A percentile compares a stretch with the other conserved stretches of the same genome.
phyloP scores from a whole-genome alignment of 2,888 invertebrate species.

The Andrena praecox region DNA sequence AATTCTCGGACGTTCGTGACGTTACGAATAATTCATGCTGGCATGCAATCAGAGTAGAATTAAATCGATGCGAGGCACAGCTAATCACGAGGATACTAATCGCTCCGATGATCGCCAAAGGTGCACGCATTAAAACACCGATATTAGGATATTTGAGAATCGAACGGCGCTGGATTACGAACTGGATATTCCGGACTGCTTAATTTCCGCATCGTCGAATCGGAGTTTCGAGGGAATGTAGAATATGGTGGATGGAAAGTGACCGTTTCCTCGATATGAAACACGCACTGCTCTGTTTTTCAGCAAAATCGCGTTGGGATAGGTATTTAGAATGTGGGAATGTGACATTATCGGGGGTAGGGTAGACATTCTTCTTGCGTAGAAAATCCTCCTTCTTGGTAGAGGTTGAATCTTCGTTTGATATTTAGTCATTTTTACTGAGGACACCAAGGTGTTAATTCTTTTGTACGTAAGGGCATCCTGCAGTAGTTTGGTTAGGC shows the following conservation, averaged over 20 bases:
- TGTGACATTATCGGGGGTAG: no score
- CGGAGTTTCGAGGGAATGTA: not conserved
- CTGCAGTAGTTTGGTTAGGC: no score
- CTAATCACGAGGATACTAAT: slow-evolving; percentile 9
- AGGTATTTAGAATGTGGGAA: no score
- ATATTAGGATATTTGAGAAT: slow-evolving; percentile 16
- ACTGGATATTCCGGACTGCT: not conserved
- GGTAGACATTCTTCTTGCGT: no score
- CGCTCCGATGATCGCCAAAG: not conserved
- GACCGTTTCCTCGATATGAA: no score
- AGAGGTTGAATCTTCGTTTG: no score
- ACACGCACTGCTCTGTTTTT: no score
- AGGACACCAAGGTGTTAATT: no score
- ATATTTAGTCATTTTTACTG: no score
- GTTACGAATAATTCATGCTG: not conserved
- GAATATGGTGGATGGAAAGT: not conserved
- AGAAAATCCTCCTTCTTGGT: no score
- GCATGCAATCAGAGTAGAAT: not conserved
- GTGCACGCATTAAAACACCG: not conserved
- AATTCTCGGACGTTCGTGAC: not conserved
- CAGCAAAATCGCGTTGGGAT: no score
- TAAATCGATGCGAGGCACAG: not conserved
- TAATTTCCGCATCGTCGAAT: not conserved
- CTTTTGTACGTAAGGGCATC: no score
- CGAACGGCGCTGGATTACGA: slow-evolving; percentile 8